Percentiles rank a stretch among this genome's conserved stretches.
Conservation (phyloP, 2,113 vertebrate species). For the Grammomys surdaster region DNA sequence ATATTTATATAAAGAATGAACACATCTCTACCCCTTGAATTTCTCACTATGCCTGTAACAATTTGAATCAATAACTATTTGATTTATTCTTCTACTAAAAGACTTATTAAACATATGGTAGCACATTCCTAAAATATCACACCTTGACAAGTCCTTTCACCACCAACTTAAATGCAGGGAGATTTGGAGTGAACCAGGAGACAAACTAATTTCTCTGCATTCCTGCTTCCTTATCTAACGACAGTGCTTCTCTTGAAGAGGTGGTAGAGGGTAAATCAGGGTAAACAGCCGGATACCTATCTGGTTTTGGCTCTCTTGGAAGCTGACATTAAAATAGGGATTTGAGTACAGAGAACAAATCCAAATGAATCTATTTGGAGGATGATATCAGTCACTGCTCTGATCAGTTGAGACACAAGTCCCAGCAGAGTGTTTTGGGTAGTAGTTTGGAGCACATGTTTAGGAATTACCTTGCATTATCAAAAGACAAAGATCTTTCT, state of each 20-base stretch:
- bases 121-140: constrained; percentile 22
- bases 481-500: background rate
- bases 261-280: background rate
- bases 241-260: background rate
- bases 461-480: background rate
- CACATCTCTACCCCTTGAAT: background rate
- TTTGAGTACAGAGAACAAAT: background rate
- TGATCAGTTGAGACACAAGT: background rate
- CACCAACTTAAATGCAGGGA: constrained; percentile 15
- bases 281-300: background rate
- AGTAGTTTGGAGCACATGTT: background rate
- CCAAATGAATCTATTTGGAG: background rate
- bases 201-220: background rate
- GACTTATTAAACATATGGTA: constrained; percentile 61
- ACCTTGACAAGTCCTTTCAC: background rate
- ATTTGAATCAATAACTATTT: constrained; percentile 61
- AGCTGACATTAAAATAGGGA: background rate
- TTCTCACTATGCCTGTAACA: background rate
- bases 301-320: background rate
- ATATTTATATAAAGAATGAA: constrained; percentile 62
- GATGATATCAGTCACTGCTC: background rate
- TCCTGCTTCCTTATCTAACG: constrained; percentile 3
- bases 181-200: constrained; percentile 21
- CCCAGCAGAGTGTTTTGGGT: background rate
- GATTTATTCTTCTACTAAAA: constrained; percentile 53